phyloP scores from a whole-genome alignment of 2,888 invertebrate genomes.

The Andrena dorsata region DNA sequence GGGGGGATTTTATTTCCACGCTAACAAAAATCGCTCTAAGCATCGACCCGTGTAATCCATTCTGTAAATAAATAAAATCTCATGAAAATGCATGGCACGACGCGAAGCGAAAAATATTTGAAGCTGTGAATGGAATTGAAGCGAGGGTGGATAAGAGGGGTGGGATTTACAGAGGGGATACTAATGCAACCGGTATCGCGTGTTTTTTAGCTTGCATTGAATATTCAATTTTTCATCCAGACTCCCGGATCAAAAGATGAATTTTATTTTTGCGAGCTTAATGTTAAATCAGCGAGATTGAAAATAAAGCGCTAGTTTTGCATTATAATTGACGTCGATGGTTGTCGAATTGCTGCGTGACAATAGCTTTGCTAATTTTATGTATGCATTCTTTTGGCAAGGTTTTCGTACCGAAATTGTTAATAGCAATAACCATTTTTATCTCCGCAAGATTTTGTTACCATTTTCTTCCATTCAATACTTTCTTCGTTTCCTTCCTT shows the following conservation, averaged over 20 bases:
- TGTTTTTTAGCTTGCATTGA: constrained; percentile 55
- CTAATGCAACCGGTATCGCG: constrained; percentile 56
- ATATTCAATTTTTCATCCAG: constrained; percentile 58
- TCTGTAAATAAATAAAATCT: constrained; percentile 49
- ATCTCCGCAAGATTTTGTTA: too few relatives aligned
- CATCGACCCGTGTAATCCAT: constrained; percentile 19
- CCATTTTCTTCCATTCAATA: too few relatives aligned
- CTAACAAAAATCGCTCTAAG: too few relatives aligned
- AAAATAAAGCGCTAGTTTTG: constrained; percentile 14
- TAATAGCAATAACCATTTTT: too few relatives aligned
- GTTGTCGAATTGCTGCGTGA: neutral
- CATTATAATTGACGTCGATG: neutral
- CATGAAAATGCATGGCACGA: constrained; percentile 46
- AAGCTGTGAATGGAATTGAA: constrained; percentile 37
- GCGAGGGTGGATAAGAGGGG: neutral
- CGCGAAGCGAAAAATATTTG: constrained; percentile 53
- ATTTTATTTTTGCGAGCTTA: constrained; percentile 52
- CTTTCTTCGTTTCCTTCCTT: too few relatives aligned
- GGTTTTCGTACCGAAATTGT: too few relatives aligned
- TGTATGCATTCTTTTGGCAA: too few relatives aligned
- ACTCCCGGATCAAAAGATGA: constrained; percentile 40
- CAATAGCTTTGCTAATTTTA: too few relatives aligned
- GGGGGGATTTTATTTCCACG: too few relatives aligned
- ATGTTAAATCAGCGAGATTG: constrained; percentile 40
- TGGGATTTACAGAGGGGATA: neutral